Conservation (phyloP, 2,113 vertebrate genomes). For the Aramus guarauna region DNA sequence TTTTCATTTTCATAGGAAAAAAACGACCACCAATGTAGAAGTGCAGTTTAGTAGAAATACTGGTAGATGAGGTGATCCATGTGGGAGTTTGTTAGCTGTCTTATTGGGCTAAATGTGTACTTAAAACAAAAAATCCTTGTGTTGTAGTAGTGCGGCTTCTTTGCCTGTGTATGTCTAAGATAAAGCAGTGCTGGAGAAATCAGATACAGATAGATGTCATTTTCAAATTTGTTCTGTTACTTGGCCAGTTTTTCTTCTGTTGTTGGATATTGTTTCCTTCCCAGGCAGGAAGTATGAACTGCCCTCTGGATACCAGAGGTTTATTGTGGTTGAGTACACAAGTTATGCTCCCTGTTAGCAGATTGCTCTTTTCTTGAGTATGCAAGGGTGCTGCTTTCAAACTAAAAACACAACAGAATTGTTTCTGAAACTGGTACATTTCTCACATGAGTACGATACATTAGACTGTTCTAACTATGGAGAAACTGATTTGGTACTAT, state of each 20-base stretch:
- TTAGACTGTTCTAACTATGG: not conserved
- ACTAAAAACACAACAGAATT: not conserved
- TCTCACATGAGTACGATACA: accelerated
- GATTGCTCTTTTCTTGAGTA: accelerated
- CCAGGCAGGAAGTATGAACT: not conserved
- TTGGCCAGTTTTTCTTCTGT: not conserved
- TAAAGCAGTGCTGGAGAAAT: not conserved
- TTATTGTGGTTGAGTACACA: not conserved
- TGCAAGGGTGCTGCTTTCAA: not conserved
- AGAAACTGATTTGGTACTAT: not conserved
- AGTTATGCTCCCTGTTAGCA: not conserved
- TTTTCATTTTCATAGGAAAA: not conserved
- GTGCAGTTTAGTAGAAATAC: not conserved
- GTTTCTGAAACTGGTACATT: not conserved
- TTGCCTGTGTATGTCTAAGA: not conserved
- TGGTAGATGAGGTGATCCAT: not conserved
- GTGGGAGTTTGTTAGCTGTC: not conserved
- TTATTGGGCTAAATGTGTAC: not conserved
- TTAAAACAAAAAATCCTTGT: not conserved
- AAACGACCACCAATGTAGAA: accelerated
- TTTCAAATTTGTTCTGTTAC: not conserved
- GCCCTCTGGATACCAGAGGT: not conserved
- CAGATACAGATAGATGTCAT: not conserved
- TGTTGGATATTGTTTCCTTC: not conserved
- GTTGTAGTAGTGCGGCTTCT: not conserved